Evolutionary conservation across 2,888 invertebrate genomes (phyloP), one percentile per base, ranked within the genome.

Genomic region (Ochlodes sylvanus): DNA sequence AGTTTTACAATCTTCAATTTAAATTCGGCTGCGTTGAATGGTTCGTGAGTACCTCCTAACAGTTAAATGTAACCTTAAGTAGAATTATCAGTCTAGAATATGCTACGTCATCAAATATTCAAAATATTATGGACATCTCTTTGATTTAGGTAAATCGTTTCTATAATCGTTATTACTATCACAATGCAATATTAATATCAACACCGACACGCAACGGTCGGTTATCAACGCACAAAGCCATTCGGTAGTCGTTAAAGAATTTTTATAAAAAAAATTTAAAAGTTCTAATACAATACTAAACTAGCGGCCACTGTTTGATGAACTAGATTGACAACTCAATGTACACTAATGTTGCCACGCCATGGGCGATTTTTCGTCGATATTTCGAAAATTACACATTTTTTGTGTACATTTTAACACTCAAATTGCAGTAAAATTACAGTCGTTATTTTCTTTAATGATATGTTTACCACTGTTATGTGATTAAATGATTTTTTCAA

Each of bases 1-100:
- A 50, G 64, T 15, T 60, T 58, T 52, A 58, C 41, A 66, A 41
- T 60, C 42, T 41, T 66, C 55, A 58, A 58, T 66, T 66, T 60
- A 41, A 66, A 60, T 66, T 60, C 66, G 66, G 60, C 60, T 60
- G 66, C 60, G 66, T 66, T 67, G 66, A 63, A 61, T 15, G 60
- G 42, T 32, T 55, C 66, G 42, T 42, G 54, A 19, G 27, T 27
- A 27, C 5, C 38, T 66, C 38, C 52, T 60, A 52, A 34, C 38
- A 52, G 65, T 65, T 41, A 50, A 44, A 41, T 42, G 21, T 47
- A 55, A 60, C 42, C 65, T 41, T 66, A 66, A 52, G 15, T 66
- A 58, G 65, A 55, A 38, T 57, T 57, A 58, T 65, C 66, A 66
- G 66, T 66, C 66, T 60, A 66, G 54, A 66, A 42, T 32, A 54